These are phyloP conservation scores for Lepus europaeus DNA, from an alignment of 2,113 vertebrate species.

Conservation along the genomic window DNA sequence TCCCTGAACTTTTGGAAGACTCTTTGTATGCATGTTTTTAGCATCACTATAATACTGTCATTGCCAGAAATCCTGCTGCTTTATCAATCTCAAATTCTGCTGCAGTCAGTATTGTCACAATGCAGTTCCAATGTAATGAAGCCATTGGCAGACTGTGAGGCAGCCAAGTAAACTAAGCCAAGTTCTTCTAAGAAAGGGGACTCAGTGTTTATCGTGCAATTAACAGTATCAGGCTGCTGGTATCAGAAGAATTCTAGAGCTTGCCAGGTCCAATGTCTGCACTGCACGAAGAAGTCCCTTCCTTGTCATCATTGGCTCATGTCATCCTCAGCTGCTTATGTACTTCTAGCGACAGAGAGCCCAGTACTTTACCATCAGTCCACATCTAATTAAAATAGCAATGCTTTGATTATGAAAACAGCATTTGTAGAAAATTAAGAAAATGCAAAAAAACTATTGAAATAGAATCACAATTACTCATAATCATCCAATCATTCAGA, in stretches of 20 bases:
- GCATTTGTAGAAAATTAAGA: not conserved
- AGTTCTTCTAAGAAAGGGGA: not conserved
- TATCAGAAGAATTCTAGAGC: not conserved
- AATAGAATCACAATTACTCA: not conserved
- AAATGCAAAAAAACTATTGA: constrained; percentile 38
- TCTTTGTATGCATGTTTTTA: not conserved
- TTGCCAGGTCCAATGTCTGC: not conserved
- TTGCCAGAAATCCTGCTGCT: not conserved
- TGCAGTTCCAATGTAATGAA: not conserved
- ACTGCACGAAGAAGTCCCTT: not conserved
- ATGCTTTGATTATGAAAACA: constrained; percentile 46
- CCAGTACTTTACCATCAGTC: not conserved
- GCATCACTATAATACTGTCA: not conserved
- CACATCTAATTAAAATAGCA: not conserved
- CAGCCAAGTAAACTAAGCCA: not conserved
- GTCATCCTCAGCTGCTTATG: not conserved
- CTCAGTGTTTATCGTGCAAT: not conserved
- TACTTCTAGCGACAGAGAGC: not conserved
- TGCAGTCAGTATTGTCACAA: not conserved
- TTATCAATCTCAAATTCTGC: not conserved
- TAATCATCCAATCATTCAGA: not conserved
- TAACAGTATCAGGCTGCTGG: not conserved
- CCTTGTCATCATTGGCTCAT: not conserved
- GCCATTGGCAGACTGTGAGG: not conserved
- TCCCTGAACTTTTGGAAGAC: too few species aligned